phyloP scores from a whole-genome alignment of 2,888 invertebrate genomes.

The Agapetus fuscipes region DNA sequence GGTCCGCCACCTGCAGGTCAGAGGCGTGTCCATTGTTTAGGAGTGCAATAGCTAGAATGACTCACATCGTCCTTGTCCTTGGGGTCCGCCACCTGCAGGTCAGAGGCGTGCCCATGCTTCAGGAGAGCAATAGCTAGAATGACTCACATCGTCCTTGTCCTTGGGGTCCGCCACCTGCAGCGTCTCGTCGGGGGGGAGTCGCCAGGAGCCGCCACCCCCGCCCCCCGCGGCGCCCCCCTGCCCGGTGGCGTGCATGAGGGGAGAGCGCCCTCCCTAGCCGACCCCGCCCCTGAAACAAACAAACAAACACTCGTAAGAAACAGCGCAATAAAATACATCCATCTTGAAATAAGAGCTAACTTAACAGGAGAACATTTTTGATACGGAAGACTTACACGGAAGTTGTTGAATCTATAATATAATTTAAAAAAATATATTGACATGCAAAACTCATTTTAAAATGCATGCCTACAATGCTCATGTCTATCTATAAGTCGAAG shows the following conservation, averaged over 20 bases:
- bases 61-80: slow-evolving; percentile 76
- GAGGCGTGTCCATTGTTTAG: too few relatives aligned
- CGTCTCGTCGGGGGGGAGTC: slow-evolving; percentile 86
- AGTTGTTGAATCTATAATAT: too few relatives aligned
- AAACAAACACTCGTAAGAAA: neutral
- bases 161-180: slow-evolving; percentile 84
- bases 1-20: too few relatives aligned
- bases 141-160: slow-evolving; percentile 61
- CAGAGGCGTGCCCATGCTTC: too few relatives aligned
- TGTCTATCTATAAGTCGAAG: too few relatives aligned
- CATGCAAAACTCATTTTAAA: too few relatives aligned
- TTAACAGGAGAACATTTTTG: too few relatives aligned
- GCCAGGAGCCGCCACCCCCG: slow-evolving; percentile 66
- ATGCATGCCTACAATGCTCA: too few relatives aligned
- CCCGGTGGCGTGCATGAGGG: slow-evolving; percentile 85
- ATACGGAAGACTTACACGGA: too few relatives aligned
- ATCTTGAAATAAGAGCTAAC: slow-evolving; percentile 11
- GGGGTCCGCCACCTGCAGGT: slow-evolving; percentile 83
- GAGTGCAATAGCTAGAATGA: too few relatives aligned
- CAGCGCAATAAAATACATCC: too few relatives aligned
- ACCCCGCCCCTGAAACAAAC: slow-evolving; percentile 36
- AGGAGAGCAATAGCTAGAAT: neutral
- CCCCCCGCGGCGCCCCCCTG: slow-evolving; percentile 73
- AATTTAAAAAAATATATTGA: too few relatives aligned
- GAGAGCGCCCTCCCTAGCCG: slow-evolving; percentile 53